Evolutionary conservation across 2,888 invertebrate species (phyloP).

Genomic region (Mactromeris polynyma): DNA sequence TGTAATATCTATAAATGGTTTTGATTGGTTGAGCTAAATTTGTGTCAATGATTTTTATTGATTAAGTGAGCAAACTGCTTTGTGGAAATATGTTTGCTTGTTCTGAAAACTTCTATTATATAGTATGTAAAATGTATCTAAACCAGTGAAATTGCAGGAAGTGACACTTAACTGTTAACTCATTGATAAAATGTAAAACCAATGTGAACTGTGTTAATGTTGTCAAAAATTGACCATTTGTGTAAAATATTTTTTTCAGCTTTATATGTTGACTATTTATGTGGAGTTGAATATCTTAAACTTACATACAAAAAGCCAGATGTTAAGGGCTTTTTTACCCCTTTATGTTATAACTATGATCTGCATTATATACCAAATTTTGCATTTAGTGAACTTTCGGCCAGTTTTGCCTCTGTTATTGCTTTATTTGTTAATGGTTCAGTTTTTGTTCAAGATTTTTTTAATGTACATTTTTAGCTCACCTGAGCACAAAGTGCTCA

Average conservation of each 20-base stretch:
- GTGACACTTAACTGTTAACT: neutral
- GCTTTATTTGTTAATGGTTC: neutral
- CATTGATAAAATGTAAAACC: neutral
- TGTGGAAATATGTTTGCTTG: too few species aligned
- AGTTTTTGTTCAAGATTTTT: neutral
- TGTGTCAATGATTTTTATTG: too few species aligned
- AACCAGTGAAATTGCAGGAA: neutral
- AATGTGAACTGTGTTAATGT: neutral
- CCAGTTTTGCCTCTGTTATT: slow-evolving; percentile 18
- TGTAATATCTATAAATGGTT: too few species aligned
- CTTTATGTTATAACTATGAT: neutral
- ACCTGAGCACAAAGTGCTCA: too few species aligned
- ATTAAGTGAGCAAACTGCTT: too few species aligned
- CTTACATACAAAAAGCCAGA: neutral
- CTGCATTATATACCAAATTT: slow-evolving; percentile 1
- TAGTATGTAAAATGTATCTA: neutral
- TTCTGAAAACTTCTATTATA: too few species aligned
- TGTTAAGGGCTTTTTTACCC: neutral
- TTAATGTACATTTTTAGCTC: neutral
- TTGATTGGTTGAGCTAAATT: too few species aligned
- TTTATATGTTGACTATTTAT: neutral
- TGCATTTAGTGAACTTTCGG: slow-evolving; percentile 9
- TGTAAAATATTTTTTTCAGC: neutral
- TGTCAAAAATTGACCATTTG: neutral
- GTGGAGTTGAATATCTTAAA: neutral